Percentiles rank a stretch among this genome's conserved stretches.
Evolutionary conservation across 1,140 invertebrate genomes (phyloP).

Genomic region (Drosophila orosa): DNA sequence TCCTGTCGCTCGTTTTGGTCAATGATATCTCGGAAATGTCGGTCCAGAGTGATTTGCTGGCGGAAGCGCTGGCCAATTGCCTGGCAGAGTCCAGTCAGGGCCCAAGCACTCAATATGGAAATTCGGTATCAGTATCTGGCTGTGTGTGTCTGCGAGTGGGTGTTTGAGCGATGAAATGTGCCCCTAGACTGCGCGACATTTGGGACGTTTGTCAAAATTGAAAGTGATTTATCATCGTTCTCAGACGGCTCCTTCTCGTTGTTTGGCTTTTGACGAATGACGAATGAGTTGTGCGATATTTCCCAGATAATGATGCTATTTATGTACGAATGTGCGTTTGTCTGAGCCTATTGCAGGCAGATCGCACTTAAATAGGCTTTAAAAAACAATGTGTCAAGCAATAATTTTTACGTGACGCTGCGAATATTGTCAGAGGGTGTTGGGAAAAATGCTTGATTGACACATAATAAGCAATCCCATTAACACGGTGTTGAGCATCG

Average conservation of each 20-base stretch:
- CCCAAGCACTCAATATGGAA: slow-evolving; percentile 47
- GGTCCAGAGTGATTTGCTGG: slow-evolving; percentile 51
- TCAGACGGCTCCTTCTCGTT: slow-evolving; percentile 20
- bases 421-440: slow-evolving; percentile 24
- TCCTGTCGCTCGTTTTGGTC: slow-evolving; percentile 12
- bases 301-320: slow-evolving; percentile 55
- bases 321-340: slow-evolving; percentile 25
- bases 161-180: slow-evolving; percentile 66
- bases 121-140: slow-evolving; percentile 29
- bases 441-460: slow-evolving; percentile 47
- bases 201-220: slow-evolving; percentile 81
- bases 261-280: slow-evolving; percentile 63
- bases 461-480: slow-evolving; percentile 75
- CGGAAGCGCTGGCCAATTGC: slow-evolving; percentile 55
- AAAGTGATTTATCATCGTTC: slow-evolving; percentile 77
- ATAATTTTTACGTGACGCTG: slow-evolving; percentile 66
- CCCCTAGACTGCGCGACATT: slow-evolving; percentile 56
- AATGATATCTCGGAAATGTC: slow-evolving; percentile 59
- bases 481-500: slow-evolving; percentile 60
- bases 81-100: slow-evolving; percentile 15
- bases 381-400: slow-evolving; percentile 56
- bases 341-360: slow-evolving; percentile 1
- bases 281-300: slow-evolving; percentile 71
- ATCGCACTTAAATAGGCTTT: slow-evolving; percentile 35
- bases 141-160: slow-evolving; percentile 15